A percentile compares a stretch with the other conserved stretches of the same genome.
phyloP scores from a whole-genome alignment of 2,888 invertebrate genomes.

The Apamea anceps region DNA sequence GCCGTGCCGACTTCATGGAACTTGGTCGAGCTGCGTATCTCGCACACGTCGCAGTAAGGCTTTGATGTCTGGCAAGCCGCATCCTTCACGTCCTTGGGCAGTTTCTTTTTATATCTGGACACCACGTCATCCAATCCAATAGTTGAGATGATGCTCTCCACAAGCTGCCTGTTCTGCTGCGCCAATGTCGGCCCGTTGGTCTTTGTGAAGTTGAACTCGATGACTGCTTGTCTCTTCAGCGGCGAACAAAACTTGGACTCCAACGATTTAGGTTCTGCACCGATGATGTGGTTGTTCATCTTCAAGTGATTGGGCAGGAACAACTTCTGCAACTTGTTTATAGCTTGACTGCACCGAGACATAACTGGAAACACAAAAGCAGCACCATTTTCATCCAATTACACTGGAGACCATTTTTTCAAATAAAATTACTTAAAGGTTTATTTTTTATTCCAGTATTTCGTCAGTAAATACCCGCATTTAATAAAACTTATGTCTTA shows the following conservation, averaged over 20 bases:
- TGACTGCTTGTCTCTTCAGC: constrained; percentile 81
- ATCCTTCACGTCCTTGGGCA: constrained; percentile 78
- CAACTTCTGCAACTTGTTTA: constrained; percentile 78
- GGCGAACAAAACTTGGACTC: constrained; percentile 82
- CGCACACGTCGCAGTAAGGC: constrained; percentile 84
- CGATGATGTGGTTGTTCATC: constrained; percentile 76
- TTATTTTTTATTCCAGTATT: background rate
- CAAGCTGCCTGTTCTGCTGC: constrained; percentile 83
- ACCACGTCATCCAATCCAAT: constrained; percentile 80
- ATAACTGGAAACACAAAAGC: constrained; percentile 85
- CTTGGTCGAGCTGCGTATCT: constrained; percentile 80
- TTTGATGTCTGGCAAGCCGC: constrained; percentile 84
- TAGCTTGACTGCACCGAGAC: constrained; percentile 82
- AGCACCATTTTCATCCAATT: constrained; percentile 61
- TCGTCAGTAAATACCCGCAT: background rate
- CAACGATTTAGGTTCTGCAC: constrained; percentile 54
- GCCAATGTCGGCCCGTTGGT: constrained; percentile 67
- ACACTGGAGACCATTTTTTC: constrained; percentile 19
- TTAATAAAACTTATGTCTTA: constrained; percentile 10
- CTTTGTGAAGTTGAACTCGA: constrained; percentile 84
- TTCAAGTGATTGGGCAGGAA: constrained; percentile 80
- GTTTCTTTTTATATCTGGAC: constrained; percentile 78
- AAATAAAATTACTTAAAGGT: background rate
- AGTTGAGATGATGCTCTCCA: constrained; percentile 82
- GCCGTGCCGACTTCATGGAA: constrained; percentile 72